Conservation (phyloP, 2,797 vertebrate genomes). For the Gadopsis bispinosus region DNA sequence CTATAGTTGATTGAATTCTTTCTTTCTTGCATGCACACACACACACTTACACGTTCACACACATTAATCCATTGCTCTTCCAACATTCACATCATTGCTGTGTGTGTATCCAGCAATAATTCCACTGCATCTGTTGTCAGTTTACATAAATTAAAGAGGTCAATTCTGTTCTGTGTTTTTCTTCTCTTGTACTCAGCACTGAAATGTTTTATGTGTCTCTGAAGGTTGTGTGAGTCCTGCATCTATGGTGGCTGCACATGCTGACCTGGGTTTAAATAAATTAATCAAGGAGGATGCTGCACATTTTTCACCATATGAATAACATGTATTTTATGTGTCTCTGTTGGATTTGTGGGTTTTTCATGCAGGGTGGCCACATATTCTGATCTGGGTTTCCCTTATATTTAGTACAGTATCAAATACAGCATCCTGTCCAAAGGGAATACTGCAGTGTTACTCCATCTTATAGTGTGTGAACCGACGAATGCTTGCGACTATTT, state of each 20-base stretch:
- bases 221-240: conserved; percentile 26
- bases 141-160: conserved; percentile 70
- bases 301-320: conserved; percentile 39
- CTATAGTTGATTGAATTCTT: conserved; percentile 31
- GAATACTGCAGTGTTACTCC: conserved; percentile 15
- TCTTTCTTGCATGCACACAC: conserved; percentile 6
- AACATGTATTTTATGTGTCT: conserved; percentile 36
- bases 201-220: conserved; percentile 30
- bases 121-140: conserved; percentile 63
- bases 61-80: conserved; percentile 34
- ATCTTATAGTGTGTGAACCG: conserved; percentile 10
- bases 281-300: conserved; percentile 23
- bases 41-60: conserved; percentile 18
- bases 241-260: conserved; percentile 34
- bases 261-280: conserved; percentile 55
- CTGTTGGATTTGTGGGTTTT: conserved; percentile 45
- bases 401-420: conserved; percentile 14
- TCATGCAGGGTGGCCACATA: conserved; percentile 34
- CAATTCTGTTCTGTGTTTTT: conserved; percentile 35
- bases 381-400: conserved; percentile 35
- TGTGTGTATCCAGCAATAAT: conserved; percentile 42
- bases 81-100: conserved; percentile 42
- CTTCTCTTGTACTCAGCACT: conserved; percentile 19
- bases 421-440: conserved; percentile 15
- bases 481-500: conserved; percentile 1